These are phyloP conservation scores for Dendrocopos noguchii DNA, from an alignment of 2,113 vertebrate species.

Conservation along the genomic window DNA sequence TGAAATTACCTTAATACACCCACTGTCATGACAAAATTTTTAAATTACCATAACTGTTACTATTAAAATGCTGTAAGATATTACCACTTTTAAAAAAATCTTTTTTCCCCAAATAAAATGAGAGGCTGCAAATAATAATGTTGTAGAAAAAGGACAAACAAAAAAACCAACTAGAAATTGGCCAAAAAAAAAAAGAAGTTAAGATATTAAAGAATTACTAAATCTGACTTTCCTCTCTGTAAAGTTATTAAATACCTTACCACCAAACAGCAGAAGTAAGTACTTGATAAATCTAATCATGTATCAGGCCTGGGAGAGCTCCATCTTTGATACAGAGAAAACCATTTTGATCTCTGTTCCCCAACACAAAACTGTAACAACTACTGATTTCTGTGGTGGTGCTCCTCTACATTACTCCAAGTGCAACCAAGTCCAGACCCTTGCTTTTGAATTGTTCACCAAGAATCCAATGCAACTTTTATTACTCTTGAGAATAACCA, in stretches of 20 bases:
- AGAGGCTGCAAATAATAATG: not conserved
- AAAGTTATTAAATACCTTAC: not conserved
- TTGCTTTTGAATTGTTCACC: not conserved
- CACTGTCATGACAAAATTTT: conserved; percentile 19
- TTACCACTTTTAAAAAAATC: not conserved
- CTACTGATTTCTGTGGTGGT: not conserved
- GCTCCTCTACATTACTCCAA: not conserved
- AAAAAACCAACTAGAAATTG: not conserved
- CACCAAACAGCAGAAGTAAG: not conserved
- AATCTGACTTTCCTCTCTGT: not conserved
- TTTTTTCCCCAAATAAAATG: not conserved
- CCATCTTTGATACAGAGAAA: not conserved
- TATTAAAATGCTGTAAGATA: conserved; percentile 19
- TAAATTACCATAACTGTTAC: conserved; percentile 33
- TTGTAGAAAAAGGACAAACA: not conserved
- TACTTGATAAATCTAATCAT: not conserved
- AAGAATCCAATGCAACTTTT: conserved; percentile 3
- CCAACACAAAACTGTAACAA: not conserved
- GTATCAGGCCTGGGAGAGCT: not conserved
- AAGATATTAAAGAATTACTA: not conserved
- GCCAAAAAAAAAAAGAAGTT: not conserved
- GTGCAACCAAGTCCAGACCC: not conserved
- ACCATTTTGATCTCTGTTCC: not conserved
- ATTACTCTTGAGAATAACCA: conserved; percentile 3
- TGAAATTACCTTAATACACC: conserved; percentile 48